Evolutionary conservation across 2,113 vertebrate genomes (phyloP), one percentile per base, ranked within the genome.

Genomic region (Beaufortia kweichowensis): DNA sequence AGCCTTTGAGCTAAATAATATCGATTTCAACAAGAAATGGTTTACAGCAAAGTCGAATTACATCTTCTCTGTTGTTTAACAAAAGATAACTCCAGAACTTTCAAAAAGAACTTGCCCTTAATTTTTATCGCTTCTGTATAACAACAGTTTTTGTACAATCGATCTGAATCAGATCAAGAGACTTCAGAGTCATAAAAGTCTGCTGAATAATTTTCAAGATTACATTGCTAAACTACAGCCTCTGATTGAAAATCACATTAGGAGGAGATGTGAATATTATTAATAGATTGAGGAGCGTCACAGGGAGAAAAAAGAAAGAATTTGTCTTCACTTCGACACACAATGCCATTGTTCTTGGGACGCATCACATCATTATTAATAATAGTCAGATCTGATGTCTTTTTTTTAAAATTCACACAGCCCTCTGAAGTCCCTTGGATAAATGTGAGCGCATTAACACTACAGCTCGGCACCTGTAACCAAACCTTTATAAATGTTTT

Each of bases 331-430:
- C 86, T 87, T 89, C 87, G 84, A 82, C 28, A 86, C 87, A 91
- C 89, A 91, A 90, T 89, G 86, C 88, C 86, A 91, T 92, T 93
- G 91, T 92, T 91, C 87, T 76, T 2, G 24, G 64, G 75, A 90
- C 87, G 82, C 76, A 84, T 86, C 86, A 68, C 83, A 82, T 81
- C 21, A 84, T 92, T 92, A 92, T 92, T 92, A 91, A 92, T 90
- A 89, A 88, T 83, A 78, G 77, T 1, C 26, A 75, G 67, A 73
- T 85, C 72, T 71, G 75, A 78, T 80, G 86, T 85, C 50, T 69
- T 43, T 62, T 61, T 43, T 50, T 74, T 46, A 26, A n/a, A n/a
- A 55, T 35, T 33, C 81, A 39, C 50, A 19, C 14, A 82, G 82
- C 75, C 61, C 41, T 69, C 33, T 84, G 53, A 56, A 39, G n/a